A percentile compares a stretch with the other conserved stretches of the same genome.
Conservation (phyloP, 1,140 invertebrate species). For the Drosophila sp. region DNA sequence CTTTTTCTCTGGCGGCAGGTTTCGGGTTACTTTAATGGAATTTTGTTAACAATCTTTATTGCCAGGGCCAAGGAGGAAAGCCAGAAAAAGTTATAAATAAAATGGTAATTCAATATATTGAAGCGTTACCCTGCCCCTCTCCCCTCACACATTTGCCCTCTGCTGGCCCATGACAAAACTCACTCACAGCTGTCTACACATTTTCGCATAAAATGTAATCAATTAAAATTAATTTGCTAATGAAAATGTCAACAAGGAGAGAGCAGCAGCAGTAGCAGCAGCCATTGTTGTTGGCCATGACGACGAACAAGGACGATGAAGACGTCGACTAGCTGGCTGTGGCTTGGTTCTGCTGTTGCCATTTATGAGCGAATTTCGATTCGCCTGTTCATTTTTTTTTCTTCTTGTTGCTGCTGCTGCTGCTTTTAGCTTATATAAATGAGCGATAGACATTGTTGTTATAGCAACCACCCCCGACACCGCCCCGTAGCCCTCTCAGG, state of each 20-base stretch:
- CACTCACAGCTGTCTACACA: conserved; percentile 44
- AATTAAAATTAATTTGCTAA: conserved; percentile 76
- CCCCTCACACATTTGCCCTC: background rate
- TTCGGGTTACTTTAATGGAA: conserved; percentile 55
- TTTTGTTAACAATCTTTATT: conserved; percentile 39
- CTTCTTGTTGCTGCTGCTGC: background rate
- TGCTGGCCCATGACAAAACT: conserved; percentile 1
- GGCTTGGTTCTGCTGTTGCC: conserved; percentile 38
- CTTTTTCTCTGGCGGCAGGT: background rate
- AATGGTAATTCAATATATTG: conserved; percentile 70
- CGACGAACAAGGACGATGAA: conserved; percentile 22
- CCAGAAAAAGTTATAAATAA: conserved; percentile 55
- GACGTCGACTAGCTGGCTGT: conserved; percentile 33
- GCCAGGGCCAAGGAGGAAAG: conserved; percentile 18
- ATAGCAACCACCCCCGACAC: conserved; percentile 42
- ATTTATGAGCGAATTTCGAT: conserved; percentile 48
- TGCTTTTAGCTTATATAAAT: conserved; percentile 57
- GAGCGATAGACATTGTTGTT: conserved; percentile 69
- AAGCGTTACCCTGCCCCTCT: background rate
- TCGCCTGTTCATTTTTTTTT: conserved; percentile 7
- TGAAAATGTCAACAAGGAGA: conserved; percentile 69
- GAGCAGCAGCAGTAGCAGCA: conserved; percentile 9
- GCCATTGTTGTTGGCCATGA: conserved; percentile 21
- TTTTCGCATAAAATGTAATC: conserved; percentile 72
- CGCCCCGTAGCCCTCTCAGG: background rate